Percentiles rank a stretch among this genome's conserved stretches.
Evolutionary conservation across 2,797 vertebrate genomes (phyloP).

Genomic region (Karalla daura): DNA sequence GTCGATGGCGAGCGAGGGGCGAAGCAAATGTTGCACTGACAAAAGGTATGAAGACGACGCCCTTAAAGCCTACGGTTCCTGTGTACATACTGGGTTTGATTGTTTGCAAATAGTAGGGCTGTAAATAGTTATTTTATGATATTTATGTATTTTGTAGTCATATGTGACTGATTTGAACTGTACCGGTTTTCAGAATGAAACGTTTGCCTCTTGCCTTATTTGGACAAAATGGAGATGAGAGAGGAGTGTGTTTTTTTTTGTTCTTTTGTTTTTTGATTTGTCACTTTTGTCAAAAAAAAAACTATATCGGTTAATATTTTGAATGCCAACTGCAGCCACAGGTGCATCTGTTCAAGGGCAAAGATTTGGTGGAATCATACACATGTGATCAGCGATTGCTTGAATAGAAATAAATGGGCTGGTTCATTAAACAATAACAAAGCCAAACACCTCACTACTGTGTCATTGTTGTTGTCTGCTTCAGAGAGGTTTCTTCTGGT

Average conservation of each 20-base stretch:
- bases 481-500: not conserved
- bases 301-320: constrained; percentile 20
- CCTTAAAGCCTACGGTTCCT: constrained; percentile 45
- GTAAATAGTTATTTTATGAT: constrained; percentile 81
- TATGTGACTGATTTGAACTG: constrained; percentile 55
- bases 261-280: too few relatives aligned
- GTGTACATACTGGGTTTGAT: constrained; percentile 65
- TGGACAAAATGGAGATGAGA: constrained; percentile 52
- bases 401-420: constrained; percentile 47
- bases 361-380: not conserved
- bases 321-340: constrained; percentile 20
- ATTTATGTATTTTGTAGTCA: constrained; percentile 81
- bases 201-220: constrained; percentile 74
- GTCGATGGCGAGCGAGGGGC: constrained; percentile 13
- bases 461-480: constrained; percentile 11
- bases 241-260: too few relatives aligned
- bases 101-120: constrained; percentile 70
- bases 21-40: constrained; percentile 67
- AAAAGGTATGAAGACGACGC: constrained; percentile 38
- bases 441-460: constrained; percentile 21
- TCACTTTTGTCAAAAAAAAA: constrained; percentile 12
- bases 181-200: constrained; percentile 62
- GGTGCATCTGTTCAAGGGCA: constrained; percentile 36
- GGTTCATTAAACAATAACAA: constrained; percentile 51
- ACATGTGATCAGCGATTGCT: constrained; percentile 41